Percentiles rank a stretch among this genome's conserved stretches.
These are phyloP conservation scores for Endotricha flammealis DNA, from an alignment of 2,888 invertebrate species.

Conservation along the genomic window DNA sequence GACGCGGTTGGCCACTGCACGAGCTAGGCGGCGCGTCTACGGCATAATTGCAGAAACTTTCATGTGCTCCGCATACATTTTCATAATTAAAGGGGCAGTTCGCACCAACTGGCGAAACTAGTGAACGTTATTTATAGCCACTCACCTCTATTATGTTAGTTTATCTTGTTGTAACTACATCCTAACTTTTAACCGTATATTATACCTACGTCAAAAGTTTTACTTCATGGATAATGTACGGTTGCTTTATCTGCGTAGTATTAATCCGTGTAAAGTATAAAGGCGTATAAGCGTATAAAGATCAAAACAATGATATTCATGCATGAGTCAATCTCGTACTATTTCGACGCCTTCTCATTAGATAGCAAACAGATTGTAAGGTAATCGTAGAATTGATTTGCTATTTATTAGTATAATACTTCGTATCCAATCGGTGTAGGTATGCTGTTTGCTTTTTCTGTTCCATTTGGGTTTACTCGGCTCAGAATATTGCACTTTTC, in stretches of 20 bases:
- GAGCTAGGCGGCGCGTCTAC: conserved; percentile 40
- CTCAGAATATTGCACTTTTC: too few species aligned
- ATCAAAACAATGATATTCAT: too few species aligned
- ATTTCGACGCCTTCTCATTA: too few species aligned
- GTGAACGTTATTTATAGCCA: conserved; percentile 56
- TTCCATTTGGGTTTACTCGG: too few species aligned
- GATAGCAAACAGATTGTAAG: too few species aligned
- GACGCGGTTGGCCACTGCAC: conserved; percentile 56
- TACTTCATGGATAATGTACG: conserved; percentile 13
- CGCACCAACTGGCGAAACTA: conserved; percentile 58
- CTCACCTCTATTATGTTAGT: conserved; percentile 47
- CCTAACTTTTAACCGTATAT: conserved; percentile 22
- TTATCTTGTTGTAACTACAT: conserved; percentile 27
- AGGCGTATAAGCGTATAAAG: too few species aligned
- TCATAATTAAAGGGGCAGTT: conserved; percentile 74
- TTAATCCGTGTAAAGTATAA: too few species aligned
- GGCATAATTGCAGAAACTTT: conserved; percentile 75
- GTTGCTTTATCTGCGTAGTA: conserved; percentile 8
- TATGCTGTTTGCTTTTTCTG: too few species aligned
- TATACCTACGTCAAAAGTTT: conserved; percentile 23
- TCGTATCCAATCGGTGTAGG: too few species aligned
- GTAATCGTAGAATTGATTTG: too few species aligned
- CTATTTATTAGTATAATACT: too few species aligned
- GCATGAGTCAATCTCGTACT: too few species aligned
- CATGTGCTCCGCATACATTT: conserved; percentile 76